phyloP scores from a whole-genome alignment of 2,113 vertebrate genomes.

The Cricetomys ansorgei region DNA sequence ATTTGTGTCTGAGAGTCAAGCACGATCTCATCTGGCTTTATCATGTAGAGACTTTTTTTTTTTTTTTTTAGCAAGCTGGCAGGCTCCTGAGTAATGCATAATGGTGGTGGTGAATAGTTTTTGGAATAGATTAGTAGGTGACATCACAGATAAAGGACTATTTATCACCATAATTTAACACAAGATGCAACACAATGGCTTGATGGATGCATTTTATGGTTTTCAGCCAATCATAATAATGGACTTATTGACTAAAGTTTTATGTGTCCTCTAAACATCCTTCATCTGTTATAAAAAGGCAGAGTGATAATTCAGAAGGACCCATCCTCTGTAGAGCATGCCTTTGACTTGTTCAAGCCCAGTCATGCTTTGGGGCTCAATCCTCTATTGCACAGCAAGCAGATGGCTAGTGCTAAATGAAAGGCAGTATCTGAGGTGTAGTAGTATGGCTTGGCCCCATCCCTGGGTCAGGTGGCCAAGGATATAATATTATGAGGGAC shows the following conservation, averaged over 20 bases:
- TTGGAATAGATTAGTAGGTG: conserved; percentile 89
- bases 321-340: conserved; percentile 38
- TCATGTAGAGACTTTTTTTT: conserved; percentile 68
- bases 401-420: conserved; percentile 37
- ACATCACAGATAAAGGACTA: conserved; percentile 86
- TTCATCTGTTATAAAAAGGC: conserved; percentile 81
- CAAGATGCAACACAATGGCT: conserved; percentile 86
- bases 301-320: conserved; percentile 78
- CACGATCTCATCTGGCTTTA: conserved; percentile 73
- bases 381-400: conserved; percentile 58
- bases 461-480: not conserved
- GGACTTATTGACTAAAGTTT: conserved; percentile 89
- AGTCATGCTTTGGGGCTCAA: conserved; percentile 52
- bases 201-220: conserved; percentile 90
- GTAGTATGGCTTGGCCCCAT: not conserved
- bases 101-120: conserved; percentile 85
- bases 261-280: conserved; percentile 87
- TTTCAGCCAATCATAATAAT: conserved; percentile 91
- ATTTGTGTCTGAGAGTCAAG: conserved; percentile 82
- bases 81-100: conserved; percentile 85
- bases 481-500: conserved; percentile 13
- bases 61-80: conserved; percentile 79
- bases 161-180: conserved; percentile 90
- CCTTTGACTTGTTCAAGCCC: conserved; percentile 62
- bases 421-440: conserved; percentile 50